Evolutionary conservation across 2,888 invertebrate species (phyloP), one percentile per base, ranked within the genome.

Genomic region (Zhengitettix transpicula): DNA sequence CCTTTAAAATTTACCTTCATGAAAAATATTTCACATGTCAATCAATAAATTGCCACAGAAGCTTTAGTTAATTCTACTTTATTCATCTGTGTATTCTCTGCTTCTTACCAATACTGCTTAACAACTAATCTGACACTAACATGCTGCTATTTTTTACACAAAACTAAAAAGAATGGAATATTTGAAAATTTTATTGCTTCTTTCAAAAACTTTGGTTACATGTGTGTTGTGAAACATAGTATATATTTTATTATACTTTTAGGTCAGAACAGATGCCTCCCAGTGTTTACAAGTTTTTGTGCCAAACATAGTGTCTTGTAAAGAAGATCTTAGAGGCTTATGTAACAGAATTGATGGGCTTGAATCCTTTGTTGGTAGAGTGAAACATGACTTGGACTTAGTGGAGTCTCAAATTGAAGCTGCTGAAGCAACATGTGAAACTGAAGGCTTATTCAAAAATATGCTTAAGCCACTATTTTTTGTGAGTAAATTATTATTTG

Each of bases 391-490:
- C 67, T 65, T 79, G 14, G 69, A 71, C 61, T 64, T 67, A 8
- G 67, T 83, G 16, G 83, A 84, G 68, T 76, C 75, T 65, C 77
- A 78, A 64, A 73, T 84, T 40, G 80, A 80, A 63, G 76, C 76
- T 60, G 82, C 83, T 8, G 84, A 84, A 70, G 67, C 71, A 42
- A 80, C 82, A 61, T 77, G 81, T 63, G 80, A 79, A 63, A 71
- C 81, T 2, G 81, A 83, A 59, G 80, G 77, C 64, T 80, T 77
- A 65, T 68, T 84, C 0, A 81, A 76, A 67, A 80, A 74, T 64
- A 73, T 84, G 11, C 68, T 84, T 0, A 80, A 78, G 66, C 83
- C 83, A n/a, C 74, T 83, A 55, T 73, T 82, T 61, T 77, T 64
- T 51, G 65, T 64, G 56, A 63, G 63, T 64, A 17, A 52, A 44